A percentile compares a stretch with the other conserved stretches of the same genome.
phyloP scores from a whole-genome alignment of 2,113 vertebrate species.

The Corythoichthys haematopterus region DNA sequence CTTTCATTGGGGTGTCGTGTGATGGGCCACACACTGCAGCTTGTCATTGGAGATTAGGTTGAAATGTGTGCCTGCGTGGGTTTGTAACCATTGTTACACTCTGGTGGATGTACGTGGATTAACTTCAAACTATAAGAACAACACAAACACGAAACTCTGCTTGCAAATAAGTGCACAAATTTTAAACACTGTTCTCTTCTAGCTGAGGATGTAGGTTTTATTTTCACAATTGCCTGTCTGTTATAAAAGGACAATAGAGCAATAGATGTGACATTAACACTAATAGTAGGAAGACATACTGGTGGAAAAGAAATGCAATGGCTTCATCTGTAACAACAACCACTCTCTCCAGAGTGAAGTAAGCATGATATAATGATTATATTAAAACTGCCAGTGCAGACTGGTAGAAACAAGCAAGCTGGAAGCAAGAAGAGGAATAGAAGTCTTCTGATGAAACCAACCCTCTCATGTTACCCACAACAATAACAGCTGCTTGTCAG shows the following conservation, averaged over 20 bases:
- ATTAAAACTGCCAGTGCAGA: neutral
- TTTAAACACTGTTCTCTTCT: neutral
- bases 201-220: slow-evolving; percentile 8
- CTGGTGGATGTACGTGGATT: slow-evolving; percentile 37
- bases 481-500: slow-evolving; percentile 11
- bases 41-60: slow-evolving; percentile 50
- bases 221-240: neutral
- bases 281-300: neutral
- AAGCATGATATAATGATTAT: slow-evolving; percentile 7
- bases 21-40: slow-evolving; percentile 28
- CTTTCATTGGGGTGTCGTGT: slow-evolving; percentile 34
- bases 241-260: neutral
- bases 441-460: slow-evolving; percentile 1
- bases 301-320: neutral
- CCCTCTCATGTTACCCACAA: slow-evolving; percentile 1
- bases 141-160: neutral
- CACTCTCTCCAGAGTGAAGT: neutral
- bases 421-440: neutral
- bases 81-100: slow-evolving; percentile 1
- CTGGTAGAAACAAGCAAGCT: neutral
- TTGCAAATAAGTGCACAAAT: slow-evolving; percentile 21
- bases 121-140: slow-evolving; percentile 20
- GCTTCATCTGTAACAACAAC: slow-evolving; percentile 1
- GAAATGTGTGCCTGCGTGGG: slow-evolving; percentile 5
- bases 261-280: neutral